A percentile compares a stretch with the other conserved stretches of the same genome.
Evolutionary conservation across 2,797 vertebrate species (phyloP).

Genomic region (Podargus strigoides): DNA sequence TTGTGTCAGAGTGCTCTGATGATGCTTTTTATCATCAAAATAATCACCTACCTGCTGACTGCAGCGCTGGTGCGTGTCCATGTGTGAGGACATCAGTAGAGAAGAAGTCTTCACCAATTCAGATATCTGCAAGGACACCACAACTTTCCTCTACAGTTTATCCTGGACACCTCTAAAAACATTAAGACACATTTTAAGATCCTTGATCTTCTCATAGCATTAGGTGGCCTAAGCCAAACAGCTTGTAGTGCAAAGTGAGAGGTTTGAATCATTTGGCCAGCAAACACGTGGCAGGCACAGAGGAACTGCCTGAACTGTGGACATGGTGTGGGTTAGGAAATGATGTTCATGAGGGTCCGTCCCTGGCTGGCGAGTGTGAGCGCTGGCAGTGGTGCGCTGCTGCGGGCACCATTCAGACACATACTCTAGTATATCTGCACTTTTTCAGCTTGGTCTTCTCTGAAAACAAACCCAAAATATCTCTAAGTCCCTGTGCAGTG

Average conservation of each 20-base stretch:
- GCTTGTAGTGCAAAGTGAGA: neutral
- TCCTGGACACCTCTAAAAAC: neutral
- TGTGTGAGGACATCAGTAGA: neutral
- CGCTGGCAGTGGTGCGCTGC: neutral
- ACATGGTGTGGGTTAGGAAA: neutral
- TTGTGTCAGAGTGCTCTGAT: neutral
- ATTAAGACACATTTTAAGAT: neutral
- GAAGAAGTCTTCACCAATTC: neutral
- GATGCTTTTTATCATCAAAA: neutral
- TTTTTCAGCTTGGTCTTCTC: neutral
- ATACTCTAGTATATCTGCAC: neutral
- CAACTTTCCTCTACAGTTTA: neutral
- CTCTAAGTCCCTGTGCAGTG: neutral
- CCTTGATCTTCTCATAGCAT: neutral
- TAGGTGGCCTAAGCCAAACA: neutral
- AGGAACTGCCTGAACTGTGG: neutral
- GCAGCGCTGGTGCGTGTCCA: neutral
- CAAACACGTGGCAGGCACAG: neutral
- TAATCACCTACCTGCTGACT: neutral
- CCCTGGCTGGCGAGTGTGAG: neutral
- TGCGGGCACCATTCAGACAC: accelerated
- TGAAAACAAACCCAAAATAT: neutral
- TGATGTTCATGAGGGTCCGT: neutral
- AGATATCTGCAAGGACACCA: neutral
- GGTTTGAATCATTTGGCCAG: neutral